Evolutionary conservation across 2,888 invertebrate genomes (phyloP).

Genomic region (Acronicta aceris): DNA sequence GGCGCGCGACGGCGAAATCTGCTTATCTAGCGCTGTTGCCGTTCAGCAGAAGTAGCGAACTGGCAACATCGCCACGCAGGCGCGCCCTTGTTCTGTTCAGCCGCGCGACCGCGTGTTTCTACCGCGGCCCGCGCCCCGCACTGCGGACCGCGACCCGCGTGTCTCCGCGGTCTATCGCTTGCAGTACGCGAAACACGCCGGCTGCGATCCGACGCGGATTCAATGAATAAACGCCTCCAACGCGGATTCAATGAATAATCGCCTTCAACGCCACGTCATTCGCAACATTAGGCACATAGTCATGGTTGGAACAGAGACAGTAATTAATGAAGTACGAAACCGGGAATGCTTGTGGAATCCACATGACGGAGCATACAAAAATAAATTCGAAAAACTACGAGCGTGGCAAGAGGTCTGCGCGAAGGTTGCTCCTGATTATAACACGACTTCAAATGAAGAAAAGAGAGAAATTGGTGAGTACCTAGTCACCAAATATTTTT

Average conservation of each 20-base stretch:
- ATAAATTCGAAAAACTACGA: constrained; percentile 8
- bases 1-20: too few species aligned
- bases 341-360: constrained; percentile 36
- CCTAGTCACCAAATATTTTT: neutral
- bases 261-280: too few species aligned
- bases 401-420: constrained; percentile 28
- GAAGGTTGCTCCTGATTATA: constrained; percentile 12
- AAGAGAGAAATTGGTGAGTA: constrained; percentile 23
- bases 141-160: too few species aligned
- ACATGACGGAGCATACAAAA: constrained; percentile 8
- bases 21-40: constrained; percentile 20
- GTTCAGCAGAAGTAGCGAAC: neutral
- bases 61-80: constrained; percentile 23
- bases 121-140: constrained; percentile 29
- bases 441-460: neutral
- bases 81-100: neutral
- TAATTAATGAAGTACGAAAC: constrained; percentile 24
- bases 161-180: neutral
- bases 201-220: constrained; percentile 14
- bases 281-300: too few species aligned
- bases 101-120: neutral
- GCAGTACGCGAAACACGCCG: constrained; percentile 3
- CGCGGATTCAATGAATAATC: constrained; percentile 13
- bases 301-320: constrained; percentile 16
- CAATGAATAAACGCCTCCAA: constrained; percentile 1